Evolutionary conservation across 2,797 vertebrate species (phyloP), one percentile per base, ranked within the genome.

Genomic region (Glyptemys insculpta): DNA sequence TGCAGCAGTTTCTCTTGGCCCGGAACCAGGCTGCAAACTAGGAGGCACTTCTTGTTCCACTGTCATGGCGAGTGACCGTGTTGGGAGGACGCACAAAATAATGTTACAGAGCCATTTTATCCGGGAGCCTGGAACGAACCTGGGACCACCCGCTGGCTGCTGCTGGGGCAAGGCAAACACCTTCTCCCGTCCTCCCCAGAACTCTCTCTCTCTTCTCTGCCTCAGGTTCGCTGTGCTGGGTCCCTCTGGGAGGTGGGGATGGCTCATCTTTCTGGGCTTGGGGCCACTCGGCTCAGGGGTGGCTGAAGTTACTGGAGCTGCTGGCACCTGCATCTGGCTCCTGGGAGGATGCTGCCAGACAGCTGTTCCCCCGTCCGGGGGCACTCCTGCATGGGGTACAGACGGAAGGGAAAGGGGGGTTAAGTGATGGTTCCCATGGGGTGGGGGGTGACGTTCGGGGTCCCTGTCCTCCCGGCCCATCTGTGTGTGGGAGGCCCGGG

Each of bases 321-420:
- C 31, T 8, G 59, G 16, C 15, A 16, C 59, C 59, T 65, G 31
- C 59, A 19, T 9, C 49, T 65, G 57, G 21, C 57, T 41, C 29
- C 4, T 12, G 19, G 44, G 68, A 93, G 44, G 68, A 94, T 95
- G 90, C 56, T 79, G 87, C 78, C 93, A 21, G 91, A 94, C 74
- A 59, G 88, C 83, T 89, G 88, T 4, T 93, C 65, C 90, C 96
- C 96, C 0, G 95, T 89, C 85, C 95, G 96, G 85, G 96, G 96
- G 25, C 97, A 97, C n/a, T 97, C 97, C 76, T 97, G 96, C 92
- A 91, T 96, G 49, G 88, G 97, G 96, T 97, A 95, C 34, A 86
- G 96, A 50, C 16, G 50, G 11, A 4, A 16, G 15, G 41, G 37
- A 9, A 16, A 62, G 41, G n/a, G 59, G 37, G 72, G 44, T 47